Evolutionary conservation across 2,113 vertebrate genomes (phyloP).

Genomic region (Pterocles burchelli): DNA sequence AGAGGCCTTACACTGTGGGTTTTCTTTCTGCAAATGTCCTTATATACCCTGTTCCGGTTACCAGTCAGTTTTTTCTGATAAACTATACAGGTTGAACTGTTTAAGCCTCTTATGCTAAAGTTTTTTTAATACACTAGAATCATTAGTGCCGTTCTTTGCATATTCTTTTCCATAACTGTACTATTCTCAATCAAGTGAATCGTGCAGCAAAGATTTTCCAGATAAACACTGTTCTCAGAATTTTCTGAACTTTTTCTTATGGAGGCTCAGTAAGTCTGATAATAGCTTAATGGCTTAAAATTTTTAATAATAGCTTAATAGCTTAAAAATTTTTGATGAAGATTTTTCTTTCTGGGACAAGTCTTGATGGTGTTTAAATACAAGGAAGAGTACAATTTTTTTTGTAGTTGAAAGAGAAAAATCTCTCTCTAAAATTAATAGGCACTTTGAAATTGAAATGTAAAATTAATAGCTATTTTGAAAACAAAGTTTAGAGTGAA

Average conservation of each 20-base stretch:
- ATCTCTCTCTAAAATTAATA: background rate
- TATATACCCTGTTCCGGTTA: background rate
- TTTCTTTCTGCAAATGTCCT: background rate
- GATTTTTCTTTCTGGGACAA: accelerated
- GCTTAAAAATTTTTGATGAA: background rate
- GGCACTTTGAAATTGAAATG: background rate
- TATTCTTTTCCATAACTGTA: background rate
- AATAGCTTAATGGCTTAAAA: background rate
- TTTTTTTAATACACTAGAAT: background rate
- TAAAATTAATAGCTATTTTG: background rate
- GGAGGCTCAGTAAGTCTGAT: background rate
- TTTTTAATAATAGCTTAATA: background rate
- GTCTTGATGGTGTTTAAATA: background rate
- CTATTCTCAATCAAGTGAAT: background rate
- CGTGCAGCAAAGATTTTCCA: accelerated
- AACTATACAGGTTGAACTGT: background rate
- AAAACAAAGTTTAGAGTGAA: background rate
- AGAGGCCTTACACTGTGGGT: background rate
- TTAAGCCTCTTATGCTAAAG: background rate
- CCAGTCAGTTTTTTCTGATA: background rate
- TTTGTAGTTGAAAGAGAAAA: background rate
- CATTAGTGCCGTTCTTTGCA: background rate
- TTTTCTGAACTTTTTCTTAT: background rate
- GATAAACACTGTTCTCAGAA: background rate
- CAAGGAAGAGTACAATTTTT: background rate